Percentiles rank a stretch among this genome's conserved stretches.
These are phyloP conservation scores for Chloebia gouldiae DNA, from an alignment of 2,113 vertebrate species.

Conservation along the genomic window DNA sequence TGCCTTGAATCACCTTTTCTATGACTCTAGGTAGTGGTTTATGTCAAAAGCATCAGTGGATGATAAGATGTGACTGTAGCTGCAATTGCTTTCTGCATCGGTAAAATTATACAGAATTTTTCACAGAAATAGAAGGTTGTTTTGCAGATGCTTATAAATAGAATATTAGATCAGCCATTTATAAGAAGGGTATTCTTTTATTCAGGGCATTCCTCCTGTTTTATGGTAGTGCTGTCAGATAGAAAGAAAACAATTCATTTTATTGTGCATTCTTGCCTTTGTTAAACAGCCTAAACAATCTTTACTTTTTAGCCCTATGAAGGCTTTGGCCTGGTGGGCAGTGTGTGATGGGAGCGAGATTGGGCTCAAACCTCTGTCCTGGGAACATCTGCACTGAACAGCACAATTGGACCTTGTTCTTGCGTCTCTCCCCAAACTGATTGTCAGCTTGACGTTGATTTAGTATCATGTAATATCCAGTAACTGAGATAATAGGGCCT, in stretches of 20 bases:
- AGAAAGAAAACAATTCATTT: constrained; percentile 14
- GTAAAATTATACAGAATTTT: constrained; percentile 8
- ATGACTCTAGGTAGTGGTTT: constrained; percentile 10
- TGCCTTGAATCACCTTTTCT: neutral
- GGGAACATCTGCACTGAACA: neutral
- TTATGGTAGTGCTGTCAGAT: neutral
- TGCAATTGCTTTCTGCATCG: constrained; percentile 6
- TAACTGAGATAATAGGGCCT: neutral
- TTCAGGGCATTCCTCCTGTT: constrained; percentile 5
- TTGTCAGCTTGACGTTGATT: neutral
- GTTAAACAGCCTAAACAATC: neutral
- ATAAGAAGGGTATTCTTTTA: constrained; percentile 46
- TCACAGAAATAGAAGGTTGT: constrained; percentile 19
- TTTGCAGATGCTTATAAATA: constrained; percentile 38
- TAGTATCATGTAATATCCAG: neutral
- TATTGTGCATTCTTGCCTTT: constrained; percentile 21
- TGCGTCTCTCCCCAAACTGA: neutral
- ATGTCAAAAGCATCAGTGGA: neutral
- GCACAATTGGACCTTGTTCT: constrained; percentile 9
- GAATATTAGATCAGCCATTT: constrained; percentile 38
- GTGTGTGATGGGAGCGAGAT: neutral
- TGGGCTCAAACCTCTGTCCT: neutral
- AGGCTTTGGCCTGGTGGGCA: neutral
- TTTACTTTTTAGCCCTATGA: neutral
- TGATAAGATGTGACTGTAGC: neutral